These are phyloP conservation scores for Erythrocebus patas DNA, from an alignment of 2,113 vertebrate genomes.

Conservation along the genomic window DNA sequence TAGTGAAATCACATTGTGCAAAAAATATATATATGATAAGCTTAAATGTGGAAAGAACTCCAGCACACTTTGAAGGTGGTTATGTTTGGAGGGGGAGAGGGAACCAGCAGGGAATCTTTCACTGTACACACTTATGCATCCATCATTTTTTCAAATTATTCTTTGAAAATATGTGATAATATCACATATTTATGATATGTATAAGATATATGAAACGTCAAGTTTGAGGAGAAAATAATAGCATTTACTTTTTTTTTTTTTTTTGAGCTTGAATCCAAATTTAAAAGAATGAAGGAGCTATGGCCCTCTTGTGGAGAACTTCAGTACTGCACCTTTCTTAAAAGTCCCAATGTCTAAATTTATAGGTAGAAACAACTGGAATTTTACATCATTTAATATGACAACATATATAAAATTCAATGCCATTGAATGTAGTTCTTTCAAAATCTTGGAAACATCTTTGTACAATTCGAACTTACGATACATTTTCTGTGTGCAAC, in stretches of 20 bases:
- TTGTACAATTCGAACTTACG: background rate
- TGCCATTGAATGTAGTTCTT: background rate
- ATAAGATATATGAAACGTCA: background rate
- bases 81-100: background rate
- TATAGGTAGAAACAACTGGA: background rate
- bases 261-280: background rate
- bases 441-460: background rate
- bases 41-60: background rate
- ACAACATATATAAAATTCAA: background rate
- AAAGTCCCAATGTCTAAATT: background rate
- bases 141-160: background rate
- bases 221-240: background rate
- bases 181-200: background rate
- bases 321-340: background rate
- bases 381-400: background rate
- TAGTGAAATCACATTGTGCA: background rate
- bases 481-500: background rate
- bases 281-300: background rate
- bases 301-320: constrained; percentile 67
- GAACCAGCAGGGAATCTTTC: background rate
- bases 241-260: background rate
- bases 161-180: background rate
- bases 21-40: background rate
- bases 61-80: no score
- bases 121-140: background rate